These are phyloP conservation scores for Sigmodon hispidus DNA, from an alignment of 2,113 vertebrate species.

Conservation along the genomic window DNA sequence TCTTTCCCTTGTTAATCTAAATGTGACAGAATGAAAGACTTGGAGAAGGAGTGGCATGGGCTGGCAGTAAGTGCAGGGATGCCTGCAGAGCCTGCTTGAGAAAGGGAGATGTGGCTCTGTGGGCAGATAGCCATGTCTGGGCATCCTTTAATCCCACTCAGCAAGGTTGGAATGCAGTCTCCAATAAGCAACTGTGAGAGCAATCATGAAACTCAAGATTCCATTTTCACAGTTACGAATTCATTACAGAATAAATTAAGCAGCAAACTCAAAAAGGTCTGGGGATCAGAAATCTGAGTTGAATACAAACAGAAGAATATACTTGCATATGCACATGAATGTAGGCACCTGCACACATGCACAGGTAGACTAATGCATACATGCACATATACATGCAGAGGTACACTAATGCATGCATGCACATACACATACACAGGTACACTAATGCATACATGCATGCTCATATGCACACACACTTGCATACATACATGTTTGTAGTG, in stretches of 20 bases:
- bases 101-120: accelerated
- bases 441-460: accelerated
- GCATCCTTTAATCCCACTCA: background rate
- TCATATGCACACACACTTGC: too few relatives aligned
- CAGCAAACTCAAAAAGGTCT: background rate
- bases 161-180: background rate
- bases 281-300: background rate
- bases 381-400: background rate
- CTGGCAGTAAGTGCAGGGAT: background rate
- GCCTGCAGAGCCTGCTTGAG: accelerated
- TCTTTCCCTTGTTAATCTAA: too few relatives aligned
- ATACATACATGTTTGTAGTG: background rate
- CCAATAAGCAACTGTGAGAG: too few relatives aligned
- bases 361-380: background rate
- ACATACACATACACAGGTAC: background rate
- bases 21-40: accelerated
- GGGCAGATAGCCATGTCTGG: background rate
- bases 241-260: background rate
- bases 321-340: background rate
- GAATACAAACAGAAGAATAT: background rate
- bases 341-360: background rate
- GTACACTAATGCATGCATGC: too few relatives aligned
- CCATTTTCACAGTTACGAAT: background rate
- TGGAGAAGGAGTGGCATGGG: accelerated
- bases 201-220: background rate